A percentile compares a stretch with the other conserved stretches of the same genome.
Evolutionary conservation across 2,888 invertebrate genomes (phyloP).

Genomic region (Pasiphila rectangulata): DNA sequence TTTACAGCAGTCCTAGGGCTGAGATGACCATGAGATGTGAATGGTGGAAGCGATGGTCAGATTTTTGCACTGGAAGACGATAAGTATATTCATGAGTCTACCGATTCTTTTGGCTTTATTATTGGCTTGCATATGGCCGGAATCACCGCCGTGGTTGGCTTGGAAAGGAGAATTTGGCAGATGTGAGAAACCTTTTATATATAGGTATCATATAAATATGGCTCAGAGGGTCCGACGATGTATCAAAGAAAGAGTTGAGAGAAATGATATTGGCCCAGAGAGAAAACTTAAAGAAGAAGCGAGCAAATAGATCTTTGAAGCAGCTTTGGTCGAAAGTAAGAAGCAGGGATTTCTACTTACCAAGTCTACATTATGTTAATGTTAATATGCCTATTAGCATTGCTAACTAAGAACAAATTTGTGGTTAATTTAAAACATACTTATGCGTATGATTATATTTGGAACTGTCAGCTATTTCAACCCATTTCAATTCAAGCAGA

Average conservation of each 20-base stretch:
- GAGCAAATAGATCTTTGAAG: background rate
- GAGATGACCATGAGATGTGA: too few species aligned
- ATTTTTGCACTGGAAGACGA: conserved; percentile 29
- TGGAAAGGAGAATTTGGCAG: conserved; percentile 28
- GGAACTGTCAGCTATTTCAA: too few species aligned
- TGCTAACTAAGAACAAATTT: too few species aligned
- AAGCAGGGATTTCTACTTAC: conserved; percentile 32
- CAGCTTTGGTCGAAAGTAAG: conserved; percentile 11
- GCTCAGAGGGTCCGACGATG: conserved; percentile 1
- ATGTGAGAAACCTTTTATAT: conserved; percentile 21
- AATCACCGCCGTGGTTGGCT: conserved; percentile 35
- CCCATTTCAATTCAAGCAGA: too few species aligned
- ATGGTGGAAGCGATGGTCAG: conserved; percentile 15
- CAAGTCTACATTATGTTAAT: conserved; percentile 30
- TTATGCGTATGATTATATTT: too few species aligned
- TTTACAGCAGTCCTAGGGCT: too few species aligned
- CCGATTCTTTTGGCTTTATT: conserved; percentile 23
- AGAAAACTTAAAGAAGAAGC: conserved; percentile 4
- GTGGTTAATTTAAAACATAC: too few species aligned
- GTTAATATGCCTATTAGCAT: too few species aligned
- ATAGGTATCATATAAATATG: background rate
- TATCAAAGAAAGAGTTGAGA: conserved; percentile 25
- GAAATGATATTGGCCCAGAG: conserved; percentile 26
- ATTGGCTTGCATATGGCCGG: conserved; percentile 29
- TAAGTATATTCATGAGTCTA: conserved; percentile 22